A percentile compares a stretch with the other conserved stretches of the same genome.
Conservation (phyloP, 2,797 vertebrate genomes). For the Enoplosus armatus region DNA sequence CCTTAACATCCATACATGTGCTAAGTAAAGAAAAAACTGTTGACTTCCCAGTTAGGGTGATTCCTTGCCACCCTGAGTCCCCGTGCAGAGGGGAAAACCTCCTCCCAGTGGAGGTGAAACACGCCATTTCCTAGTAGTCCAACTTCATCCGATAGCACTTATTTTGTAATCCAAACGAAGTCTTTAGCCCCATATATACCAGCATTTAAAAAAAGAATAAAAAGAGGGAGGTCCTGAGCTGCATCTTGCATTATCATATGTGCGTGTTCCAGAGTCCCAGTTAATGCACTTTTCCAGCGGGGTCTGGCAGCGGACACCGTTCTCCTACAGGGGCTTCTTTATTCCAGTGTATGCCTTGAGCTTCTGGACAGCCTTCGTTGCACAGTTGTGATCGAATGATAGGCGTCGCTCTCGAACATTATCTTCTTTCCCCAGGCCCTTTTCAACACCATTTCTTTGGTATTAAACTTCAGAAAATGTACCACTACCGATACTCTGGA, state of each 20-base stretch:
- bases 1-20: slow-evolving; percentile 29
- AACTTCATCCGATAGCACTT: neutral
- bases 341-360: slow-evolving; percentile 11
- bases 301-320: slow-evolving; percentile 15
- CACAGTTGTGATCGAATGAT: slow-evolving; percentile 12
- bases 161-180: neutral
- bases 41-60: neutral
- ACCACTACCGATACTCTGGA: no score
- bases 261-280: neutral
- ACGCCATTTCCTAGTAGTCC: neutral
- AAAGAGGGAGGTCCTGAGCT: neutral
- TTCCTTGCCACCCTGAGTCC: neutral
- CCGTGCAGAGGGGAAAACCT: neutral
- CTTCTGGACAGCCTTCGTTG: neutral
- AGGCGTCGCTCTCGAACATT: no score
- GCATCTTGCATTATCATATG: neutral
- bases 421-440: no score
- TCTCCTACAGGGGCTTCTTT: slow-evolving; percentile 25
- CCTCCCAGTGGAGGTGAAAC: neutral
- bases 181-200: no score
- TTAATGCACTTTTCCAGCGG: slow-evolving; percentile 21
- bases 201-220: neutral
- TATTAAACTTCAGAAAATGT: no score
- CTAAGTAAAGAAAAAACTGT: neutral
- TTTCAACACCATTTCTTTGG: no score